Conservation (phyloP, 1,140 invertebrate genomes). For the Aphelinus atriplicis region DNA sequence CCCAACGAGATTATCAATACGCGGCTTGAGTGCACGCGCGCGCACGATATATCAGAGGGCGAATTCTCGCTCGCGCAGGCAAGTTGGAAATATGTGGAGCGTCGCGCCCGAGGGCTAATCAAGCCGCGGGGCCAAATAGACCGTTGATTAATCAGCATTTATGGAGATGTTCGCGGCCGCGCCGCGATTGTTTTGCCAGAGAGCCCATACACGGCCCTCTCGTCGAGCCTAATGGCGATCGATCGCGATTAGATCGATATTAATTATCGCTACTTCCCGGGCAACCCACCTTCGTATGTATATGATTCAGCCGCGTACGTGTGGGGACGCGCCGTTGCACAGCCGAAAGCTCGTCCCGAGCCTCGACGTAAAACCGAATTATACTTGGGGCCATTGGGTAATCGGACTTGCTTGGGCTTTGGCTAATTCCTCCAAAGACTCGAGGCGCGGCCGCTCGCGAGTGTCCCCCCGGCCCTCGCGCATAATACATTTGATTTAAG, state of each 20-base stretch:
- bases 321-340: not conserved
- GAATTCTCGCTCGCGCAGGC: not conserved
- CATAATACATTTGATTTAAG: slow-evolving; percentile 16
- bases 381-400: slow-evolving; percentile 18
- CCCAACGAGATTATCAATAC: slow-evolving; percentile 3
- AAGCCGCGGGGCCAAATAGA: not conserved
- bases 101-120: slow-evolving; percentile 1
- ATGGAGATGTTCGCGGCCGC: not conserved
- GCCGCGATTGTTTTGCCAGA: slow-evolving; percentile 18
- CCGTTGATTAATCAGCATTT: slow-evolving; percentile 28
- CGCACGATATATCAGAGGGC: too few relatives aligned
- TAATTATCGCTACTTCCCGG: slow-evolving; percentile 5
- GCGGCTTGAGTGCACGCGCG: too few relatives aligned
- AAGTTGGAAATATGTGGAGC: not conserved
- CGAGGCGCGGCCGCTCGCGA: not conserved
- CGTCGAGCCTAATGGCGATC: slow-evolving; percentile 1
- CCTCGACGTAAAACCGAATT: slow-evolving; percentile 23
- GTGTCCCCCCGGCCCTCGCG: not conserved
- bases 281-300: too few relatives aligned
- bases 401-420: slow-evolving; percentile 15
- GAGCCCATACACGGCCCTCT: too few relatives aligned
- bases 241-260: slow-evolving; percentile 22
- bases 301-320: not conserved
- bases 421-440: not conserved
- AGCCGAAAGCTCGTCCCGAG: not conserved